Evolutionary conservation across 1,140 invertebrate species (phyloP).

Genomic region (Danaus melanippus): DNA sequence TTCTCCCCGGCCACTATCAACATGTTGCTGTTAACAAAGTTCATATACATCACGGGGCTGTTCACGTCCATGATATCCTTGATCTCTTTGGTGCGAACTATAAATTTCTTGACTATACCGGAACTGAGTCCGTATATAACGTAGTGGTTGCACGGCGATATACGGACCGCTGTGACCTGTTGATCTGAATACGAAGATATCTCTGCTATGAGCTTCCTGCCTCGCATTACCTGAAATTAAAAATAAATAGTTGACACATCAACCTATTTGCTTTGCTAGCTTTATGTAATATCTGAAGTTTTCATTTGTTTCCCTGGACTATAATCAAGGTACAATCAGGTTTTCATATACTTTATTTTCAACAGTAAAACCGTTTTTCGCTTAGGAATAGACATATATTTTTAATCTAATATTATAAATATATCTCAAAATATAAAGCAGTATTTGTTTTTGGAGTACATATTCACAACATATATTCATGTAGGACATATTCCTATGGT

Average conservation of each 20-base stretch:
- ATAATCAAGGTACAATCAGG: too few species aligned
- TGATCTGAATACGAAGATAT: constrained; percentile 41
- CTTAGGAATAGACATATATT: too few species aligned
- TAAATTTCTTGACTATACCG: constrained; percentile 44
- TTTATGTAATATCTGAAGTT: too few species aligned
- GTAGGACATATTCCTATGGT: too few species aligned
- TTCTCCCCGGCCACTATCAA: constrained; percentile 52
- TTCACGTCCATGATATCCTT: constrained; percentile 47
- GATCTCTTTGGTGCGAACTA: constrained; percentile 41
- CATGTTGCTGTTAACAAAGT: constrained; percentile 37
- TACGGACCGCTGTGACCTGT: constrained; percentile 44
- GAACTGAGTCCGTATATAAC: constrained; percentile 48
- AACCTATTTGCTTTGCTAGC: too few species aligned
- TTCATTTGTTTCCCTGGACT: too few species aligned
- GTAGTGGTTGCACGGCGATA: constrained; percentile 62
- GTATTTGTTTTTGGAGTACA: too few species aligned
- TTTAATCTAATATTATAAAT: too few species aligned
- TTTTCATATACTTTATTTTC: too few species aligned
- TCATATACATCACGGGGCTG: constrained; percentile 48
- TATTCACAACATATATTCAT: too few species aligned
- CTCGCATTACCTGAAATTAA: constrained; percentile 49
- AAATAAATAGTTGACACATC: background rate
- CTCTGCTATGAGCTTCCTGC: constrained; percentile 53
- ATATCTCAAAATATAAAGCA: too few species aligned
- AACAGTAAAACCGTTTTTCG: too few species aligned